Conservation (phyloP, 2,888 invertebrate genomes). For the Heteropelma amictum region DNA sequence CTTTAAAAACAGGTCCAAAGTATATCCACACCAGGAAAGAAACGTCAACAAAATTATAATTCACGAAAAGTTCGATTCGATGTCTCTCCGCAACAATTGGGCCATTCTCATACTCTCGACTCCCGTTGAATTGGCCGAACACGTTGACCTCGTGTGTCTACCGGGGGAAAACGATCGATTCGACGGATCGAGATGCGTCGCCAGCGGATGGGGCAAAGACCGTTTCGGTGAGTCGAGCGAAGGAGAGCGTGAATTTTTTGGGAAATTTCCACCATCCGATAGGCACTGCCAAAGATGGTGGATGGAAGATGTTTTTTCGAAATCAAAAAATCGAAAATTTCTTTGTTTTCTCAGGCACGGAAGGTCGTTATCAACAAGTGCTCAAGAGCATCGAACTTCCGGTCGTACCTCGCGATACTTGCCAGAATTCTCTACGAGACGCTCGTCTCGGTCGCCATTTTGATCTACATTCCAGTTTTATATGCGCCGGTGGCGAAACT, state of each 20-base stretch:
- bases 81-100: conserved; percentile 86
- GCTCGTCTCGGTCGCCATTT: conserved; percentile 86
- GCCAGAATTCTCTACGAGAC: conserved; percentile 82
- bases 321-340: background rate
- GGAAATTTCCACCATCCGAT: background rate
- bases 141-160: conserved; percentile 86
- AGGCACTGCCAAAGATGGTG: background rate
- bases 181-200: conserved; percentile 81
- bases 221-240: conserved; percentile 83
- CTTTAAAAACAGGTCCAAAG: too few relatives aligned
- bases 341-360: conserved; percentile 68
- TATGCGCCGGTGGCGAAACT: conserved; percentile 88
- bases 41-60: conserved; percentile 85
- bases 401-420: conserved; percentile 81
- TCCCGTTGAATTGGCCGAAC: conserved; percentile 82
- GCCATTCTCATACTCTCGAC: conserved; percentile 84
- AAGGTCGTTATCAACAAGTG: conserved; percentile 82
- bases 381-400: conserved; percentile 86
- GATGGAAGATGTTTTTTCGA: background rate
- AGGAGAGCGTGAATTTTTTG: too few relatives aligned
- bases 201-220: conserved; percentile 89
- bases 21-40: conserved; percentile 86
- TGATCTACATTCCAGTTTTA: conserved; percentile 83
- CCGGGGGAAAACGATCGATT: conserved; percentile 79
- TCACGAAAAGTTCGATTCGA: conserved; percentile 83